Evolutionary conservation across 1,140 invertebrate species (phyloP).

Genomic region (Brachionus plicatilis): DNA sequence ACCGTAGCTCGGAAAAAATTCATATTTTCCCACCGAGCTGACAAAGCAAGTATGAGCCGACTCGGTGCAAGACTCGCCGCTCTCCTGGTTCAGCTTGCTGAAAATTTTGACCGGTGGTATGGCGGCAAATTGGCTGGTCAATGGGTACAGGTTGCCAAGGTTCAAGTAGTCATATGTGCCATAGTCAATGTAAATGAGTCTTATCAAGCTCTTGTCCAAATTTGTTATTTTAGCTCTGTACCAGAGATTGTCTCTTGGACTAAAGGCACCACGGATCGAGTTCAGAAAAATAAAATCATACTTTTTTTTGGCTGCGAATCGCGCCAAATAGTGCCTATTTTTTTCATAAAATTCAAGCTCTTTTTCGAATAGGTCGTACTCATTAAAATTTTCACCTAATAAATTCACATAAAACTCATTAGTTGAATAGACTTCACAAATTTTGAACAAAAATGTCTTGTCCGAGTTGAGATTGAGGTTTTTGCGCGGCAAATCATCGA

Average conservation of each 20-base stretch:
- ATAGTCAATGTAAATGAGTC: slow-evolving; percentile 1
- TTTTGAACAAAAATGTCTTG: background rate
- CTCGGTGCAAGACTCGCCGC: background rate
- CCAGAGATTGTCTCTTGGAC: background rate
- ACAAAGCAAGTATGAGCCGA: background rate
- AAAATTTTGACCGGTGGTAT: background rate
- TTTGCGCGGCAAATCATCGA: background rate
- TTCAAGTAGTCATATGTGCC: background rate
- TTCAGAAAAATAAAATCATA: background rate
- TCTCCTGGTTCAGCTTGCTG: background rate
- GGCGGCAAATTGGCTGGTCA: background rate
- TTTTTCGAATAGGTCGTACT: background rate
- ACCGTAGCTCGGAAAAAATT: background rate
- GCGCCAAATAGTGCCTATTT: background rate
- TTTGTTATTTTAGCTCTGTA: background rate
- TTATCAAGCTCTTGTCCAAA: background rate
- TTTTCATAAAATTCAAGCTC: background rate
- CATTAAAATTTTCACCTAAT: background rate
- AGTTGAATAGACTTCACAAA: background rate
- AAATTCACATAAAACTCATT: background rate
- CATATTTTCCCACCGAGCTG: background rate
- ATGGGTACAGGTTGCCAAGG: background rate
- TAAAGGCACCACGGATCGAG: background rate
- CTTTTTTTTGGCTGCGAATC: background rate
- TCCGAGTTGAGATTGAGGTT: background rate